These are phyloP conservation scores for Sinonovacula constricta DNA, from an alignment of 1,140 invertebrate genomes.

Conservation along the genomic window DNA sequence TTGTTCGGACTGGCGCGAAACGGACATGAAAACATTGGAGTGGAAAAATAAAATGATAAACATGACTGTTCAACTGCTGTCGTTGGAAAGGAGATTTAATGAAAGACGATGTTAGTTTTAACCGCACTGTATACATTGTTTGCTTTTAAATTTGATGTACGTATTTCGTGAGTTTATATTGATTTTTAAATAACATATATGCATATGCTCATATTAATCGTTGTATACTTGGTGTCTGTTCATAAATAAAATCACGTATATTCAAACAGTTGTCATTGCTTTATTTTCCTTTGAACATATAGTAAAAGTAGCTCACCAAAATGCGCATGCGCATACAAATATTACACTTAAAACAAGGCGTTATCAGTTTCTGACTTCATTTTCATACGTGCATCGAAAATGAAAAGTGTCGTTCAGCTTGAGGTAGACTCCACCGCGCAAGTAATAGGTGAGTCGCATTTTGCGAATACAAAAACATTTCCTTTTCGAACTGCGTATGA, in stretches of 20 bases:
- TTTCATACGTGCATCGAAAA: conserved; percentile 2
- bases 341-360: neutral
- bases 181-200: conserved; percentile 3
- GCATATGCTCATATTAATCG: neutral
- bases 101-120: neutral
- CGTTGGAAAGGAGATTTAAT: conserved; percentile 24
- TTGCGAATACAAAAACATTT: neutral
- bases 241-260: neutral
- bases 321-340: neutral
- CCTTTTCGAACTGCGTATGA: neutral
- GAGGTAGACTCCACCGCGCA: conserved; percentile 26
- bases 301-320: conserved; percentile 1
- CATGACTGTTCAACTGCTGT: neutral
- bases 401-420: conserved; percentile 25
- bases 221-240: neutral
- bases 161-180: neutral
- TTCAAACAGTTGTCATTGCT: too few species aligned
- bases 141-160: neutral
- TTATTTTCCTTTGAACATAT: too few species aligned
- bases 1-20: conserved; percentile 22
- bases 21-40: conserved; percentile 24
- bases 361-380: neutral
- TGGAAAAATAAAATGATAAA: conserved; percentile 38
- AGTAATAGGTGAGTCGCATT: conserved; percentile 15
- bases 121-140: neutral